phyloP scores from a whole-genome alignment of 2,888 invertebrate species.

The Ectobius pallidus region DNA sequence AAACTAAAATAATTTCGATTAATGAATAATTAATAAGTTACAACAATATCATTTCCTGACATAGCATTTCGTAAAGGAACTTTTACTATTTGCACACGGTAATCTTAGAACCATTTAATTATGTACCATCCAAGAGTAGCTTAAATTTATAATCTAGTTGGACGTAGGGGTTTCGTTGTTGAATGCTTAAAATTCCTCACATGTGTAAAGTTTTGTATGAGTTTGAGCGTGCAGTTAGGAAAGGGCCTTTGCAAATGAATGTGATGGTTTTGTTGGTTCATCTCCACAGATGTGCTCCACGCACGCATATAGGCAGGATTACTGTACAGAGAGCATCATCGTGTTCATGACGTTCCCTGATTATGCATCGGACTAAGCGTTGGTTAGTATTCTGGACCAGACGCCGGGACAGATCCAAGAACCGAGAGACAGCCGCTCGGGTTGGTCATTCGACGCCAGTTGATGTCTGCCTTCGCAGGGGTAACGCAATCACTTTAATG shows the following conservation, averaged over 20 bases:
- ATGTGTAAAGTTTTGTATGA: background rate
- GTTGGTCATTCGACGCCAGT: background rate
- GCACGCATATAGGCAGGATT: background rate
- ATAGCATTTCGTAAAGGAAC: too few relatives aligned
- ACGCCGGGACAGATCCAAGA: background rate
- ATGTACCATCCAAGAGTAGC: too few relatives aligned
- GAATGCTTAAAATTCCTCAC: background rate
- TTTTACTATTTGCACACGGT: too few relatives aligned
- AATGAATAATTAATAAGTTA: too few relatives aligned
- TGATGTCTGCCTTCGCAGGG: background rate
- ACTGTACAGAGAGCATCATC: background rate
- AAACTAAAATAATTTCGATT: too few relatives aligned
- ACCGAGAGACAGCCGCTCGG: background rate
- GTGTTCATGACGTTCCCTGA: background rate
- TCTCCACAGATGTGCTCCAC: background rate
- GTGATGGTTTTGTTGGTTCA: background rate
- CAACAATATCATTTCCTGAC: too few relatives aligned
- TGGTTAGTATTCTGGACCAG: conserved; percentile 16
- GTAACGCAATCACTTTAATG: background rate
- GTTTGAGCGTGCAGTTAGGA: background rate
- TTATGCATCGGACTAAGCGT: conserved; percentile 23
- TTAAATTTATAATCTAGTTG: too few relatives aligned
- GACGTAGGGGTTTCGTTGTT: too few relatives aligned
- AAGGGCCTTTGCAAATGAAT: background rate
- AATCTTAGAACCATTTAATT: too few relatives aligned